Conservation (phyloP, 2,797 vertebrate species). For the Pseudocheirus occidentalis region DNA sequence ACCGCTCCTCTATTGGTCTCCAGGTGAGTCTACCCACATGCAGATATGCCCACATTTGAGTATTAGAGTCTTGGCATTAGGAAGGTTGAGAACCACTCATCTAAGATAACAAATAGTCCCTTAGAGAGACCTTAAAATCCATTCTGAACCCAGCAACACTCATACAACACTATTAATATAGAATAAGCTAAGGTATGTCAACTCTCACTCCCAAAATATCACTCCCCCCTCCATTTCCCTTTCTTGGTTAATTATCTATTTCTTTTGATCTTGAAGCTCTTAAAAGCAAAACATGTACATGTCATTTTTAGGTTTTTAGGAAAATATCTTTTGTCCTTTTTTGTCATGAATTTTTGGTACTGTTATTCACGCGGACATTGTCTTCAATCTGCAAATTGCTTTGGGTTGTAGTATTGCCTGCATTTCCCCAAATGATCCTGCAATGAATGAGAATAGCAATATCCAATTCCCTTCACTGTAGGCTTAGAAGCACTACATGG, state of each 20-base stretch:
- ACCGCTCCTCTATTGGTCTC: too few species aligned
- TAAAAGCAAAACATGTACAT: not conserved
- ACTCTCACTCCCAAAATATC: not conserved
- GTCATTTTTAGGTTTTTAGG: not conserved
- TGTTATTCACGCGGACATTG: not conserved
- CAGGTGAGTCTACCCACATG: too few species aligned
- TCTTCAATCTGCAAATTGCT: not conserved
- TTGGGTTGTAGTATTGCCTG: not conserved
- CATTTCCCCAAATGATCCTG: not conserved
- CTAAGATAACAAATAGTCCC: not conserved
- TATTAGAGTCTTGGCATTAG: too few species aligned
- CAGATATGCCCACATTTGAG: too few species aligned
- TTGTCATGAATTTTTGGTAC: not conserved
- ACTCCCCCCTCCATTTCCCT: slow-evolving; percentile 36
- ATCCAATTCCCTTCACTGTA: not conserved
- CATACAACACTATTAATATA: not conserved
- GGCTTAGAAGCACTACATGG: slow-evolving; percentile 54
- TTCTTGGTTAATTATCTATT: not conserved
- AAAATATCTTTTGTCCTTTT: not conserved
- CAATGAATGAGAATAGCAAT: not conserved
- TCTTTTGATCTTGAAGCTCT: slow-evolving; percentile 20
- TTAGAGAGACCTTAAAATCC: not conserved
- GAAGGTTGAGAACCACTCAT: not conserved
- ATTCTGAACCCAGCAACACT: not conserved
- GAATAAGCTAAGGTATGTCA: not conserved